Percentiles rank a stretch among this genome's conserved stretches.
These are phyloP conservation scores for Embidobia sp. DNA, from an alignment of 2,888 invertebrate species.

Conservation along the genomic window DNA sequence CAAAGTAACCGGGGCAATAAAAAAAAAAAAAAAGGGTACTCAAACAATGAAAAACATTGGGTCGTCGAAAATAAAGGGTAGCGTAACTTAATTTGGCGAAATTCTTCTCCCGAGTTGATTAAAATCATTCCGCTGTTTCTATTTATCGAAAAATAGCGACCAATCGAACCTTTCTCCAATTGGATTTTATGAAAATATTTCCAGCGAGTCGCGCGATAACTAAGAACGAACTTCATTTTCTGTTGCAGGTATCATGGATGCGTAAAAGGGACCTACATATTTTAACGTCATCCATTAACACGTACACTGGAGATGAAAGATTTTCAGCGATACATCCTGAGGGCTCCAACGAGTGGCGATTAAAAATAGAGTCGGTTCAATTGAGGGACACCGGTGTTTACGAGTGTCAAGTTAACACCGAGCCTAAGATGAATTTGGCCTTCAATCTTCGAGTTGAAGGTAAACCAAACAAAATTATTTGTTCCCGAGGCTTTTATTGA, in stretches of 20 bases:
- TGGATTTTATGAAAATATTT: no score
- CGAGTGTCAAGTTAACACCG: conserved; percentile 95
- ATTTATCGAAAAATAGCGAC: no score
- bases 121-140: no score
- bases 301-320: conserved; percentile 93
- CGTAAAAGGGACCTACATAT: conserved; percentile 92
- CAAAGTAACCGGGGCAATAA: no score
- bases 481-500: neutral
- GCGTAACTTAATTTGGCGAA: neutral
- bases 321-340: conserved; percentile 93
- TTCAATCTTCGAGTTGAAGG: conserved; percentile 91
- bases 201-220: no score
- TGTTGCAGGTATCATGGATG: conserved; percentile 90
- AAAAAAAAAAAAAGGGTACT: neutral
- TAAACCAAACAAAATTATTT: conserved; percentile 79
- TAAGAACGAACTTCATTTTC: no score
- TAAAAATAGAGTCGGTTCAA: conserved; percentile 92
- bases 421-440: conserved; percentile 94
- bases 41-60: neutral
- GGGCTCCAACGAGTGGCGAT: conserved; percentile 92
- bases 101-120: neutral
- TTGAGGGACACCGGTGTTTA: conserved; percentile 92
- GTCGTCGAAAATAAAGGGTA: neutral
- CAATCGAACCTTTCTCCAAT: no score
- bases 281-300: conserved; percentile 91